Percentiles rank a stretch among this genome's conserved stretches.
These are phyloP conservation scores for Caenorhabditis plicata DNA, from an alignment of 2,888 invertebrate genomes.

Conservation along the genomic window DNA sequence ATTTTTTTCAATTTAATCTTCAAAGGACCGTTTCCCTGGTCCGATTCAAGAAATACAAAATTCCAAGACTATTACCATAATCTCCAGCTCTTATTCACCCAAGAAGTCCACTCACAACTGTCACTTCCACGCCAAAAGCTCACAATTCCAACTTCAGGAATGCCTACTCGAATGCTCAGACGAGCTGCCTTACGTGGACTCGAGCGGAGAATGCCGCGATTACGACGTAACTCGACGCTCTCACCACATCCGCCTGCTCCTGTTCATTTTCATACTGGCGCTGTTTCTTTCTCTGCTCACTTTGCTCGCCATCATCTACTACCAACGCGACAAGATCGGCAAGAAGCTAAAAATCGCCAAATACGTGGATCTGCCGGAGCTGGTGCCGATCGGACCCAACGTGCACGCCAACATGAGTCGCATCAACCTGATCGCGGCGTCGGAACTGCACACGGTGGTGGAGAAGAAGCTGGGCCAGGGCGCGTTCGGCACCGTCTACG, in stretches of 20 bases:
- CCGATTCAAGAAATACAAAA: too few relatives aligned
- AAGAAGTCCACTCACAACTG: too few relatives aligned
- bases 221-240: too few relatives aligned
- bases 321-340: slow-evolving; percentile 18
- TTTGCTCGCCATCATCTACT: slow-evolving; percentile 4
- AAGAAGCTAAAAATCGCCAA: slow-evolving; percentile 31
- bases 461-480: slow-evolving; percentile 52
- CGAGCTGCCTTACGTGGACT: slow-evolving; percentile 29
- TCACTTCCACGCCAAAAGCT: too few relatives aligned
- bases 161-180: slow-evolving; percentile 44
- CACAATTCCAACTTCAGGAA: slow-evolving; percentile 31
- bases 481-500: slow-evolving; percentile 62
- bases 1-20: too few relatives aligned
- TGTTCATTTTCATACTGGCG: slow-evolving; percentile 31
- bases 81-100: too few relatives aligned
- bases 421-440: slow-evolving; percentile 50
- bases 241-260: slow-evolving; percentile 18
- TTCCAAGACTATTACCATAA: too few relatives aligned
- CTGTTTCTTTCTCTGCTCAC: neutral
- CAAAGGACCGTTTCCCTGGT: too few relatives aligned
- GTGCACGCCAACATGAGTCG: slow-evolving; percentile 51
- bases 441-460: slow-evolving; percentile 45
- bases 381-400: slow-evolving; percentile 29
- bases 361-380: slow-evolving; percentile 41
- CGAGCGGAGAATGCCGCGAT: slow-evolving; percentile 27